Evolutionary conservation across 2,113 vertebrate genomes (phyloP), one percentile per base, ranked within the genome.

Genomic region (Saguinus imperator): DNA sequence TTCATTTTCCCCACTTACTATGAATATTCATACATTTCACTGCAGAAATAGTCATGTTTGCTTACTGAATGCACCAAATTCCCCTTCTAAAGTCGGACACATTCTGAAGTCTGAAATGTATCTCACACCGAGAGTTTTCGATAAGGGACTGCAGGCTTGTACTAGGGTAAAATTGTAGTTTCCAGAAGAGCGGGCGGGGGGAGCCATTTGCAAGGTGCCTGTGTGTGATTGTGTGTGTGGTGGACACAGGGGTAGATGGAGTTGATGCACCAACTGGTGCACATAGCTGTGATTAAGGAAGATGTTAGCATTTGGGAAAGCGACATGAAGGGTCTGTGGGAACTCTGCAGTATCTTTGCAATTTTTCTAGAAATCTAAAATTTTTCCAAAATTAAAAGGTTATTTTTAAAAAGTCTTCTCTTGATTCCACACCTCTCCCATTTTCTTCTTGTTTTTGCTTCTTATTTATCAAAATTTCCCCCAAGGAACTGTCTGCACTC

Each of bases 1-100:
- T 94, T 68, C 66, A 25, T 40, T 95, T 80, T 79, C 18, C 91
- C 83, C 96, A 89, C 88, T 87, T 68, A 48, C 88, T 73, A 88
- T 45, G 84, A 91, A 14, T 72, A 77, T 52, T 45, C 68, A 9
- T 55, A 55, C 29, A 8, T 68, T 52, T 84, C 90, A 35, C 40
- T 12, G 64, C 68, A 81, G 93, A 88, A 80, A 80, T 84, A 52
- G 61, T n/a, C 75, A 27, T 10, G 79, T 85, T 66, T 97, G 79
- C 66, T 32, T 27, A 32, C 32, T 23, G 66, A 64, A 25, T 18
- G 43, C 14, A 17, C 80, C 1, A 8, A 32, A 91, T 57, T 40
- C 45, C 87, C 43, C 83, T 35, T n/a, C 73, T 45, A 17, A 83
- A 72, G 29, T 18, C 45, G 20, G 87, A 55, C 57, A 29, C 32